Evolutionary conservation across 2,113 vertebrate species (phyloP).

Genomic region (Centrocercus urophasianus): DNA sequence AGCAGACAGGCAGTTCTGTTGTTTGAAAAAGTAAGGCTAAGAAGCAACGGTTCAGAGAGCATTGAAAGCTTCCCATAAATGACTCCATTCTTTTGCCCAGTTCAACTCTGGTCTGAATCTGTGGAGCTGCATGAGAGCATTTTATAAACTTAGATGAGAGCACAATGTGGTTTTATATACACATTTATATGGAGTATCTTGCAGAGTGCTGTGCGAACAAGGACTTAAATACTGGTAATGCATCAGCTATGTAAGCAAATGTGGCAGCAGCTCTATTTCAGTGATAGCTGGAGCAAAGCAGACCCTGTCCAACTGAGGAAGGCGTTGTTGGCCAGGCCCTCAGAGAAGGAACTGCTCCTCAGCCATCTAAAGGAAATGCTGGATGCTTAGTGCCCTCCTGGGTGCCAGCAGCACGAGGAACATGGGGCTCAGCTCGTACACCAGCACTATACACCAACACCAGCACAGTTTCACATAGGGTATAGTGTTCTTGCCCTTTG

Average conservation of each 20-base stretch:
- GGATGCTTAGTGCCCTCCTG: not conserved
- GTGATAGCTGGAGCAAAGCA: not conserved
- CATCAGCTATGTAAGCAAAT: slow-evolving; percentile 46
- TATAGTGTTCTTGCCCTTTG: not conserved
- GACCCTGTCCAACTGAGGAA: not conserved
- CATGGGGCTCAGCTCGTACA: not conserved
- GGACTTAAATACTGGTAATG: slow-evolving; percentile 12
- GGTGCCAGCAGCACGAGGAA: not conserved
- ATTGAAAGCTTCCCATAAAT: not conserved
- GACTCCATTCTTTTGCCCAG: not conserved
- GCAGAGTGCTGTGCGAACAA: not conserved
- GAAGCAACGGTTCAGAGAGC: not conserved
- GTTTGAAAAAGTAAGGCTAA: not conserved
- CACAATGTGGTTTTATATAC: not conserved
- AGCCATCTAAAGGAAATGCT: not conserved
- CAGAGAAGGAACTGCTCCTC: not conserved
- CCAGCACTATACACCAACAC: not conserved
- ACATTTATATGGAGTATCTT: slow-evolving; percentile 15
- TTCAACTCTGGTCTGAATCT: not conserved
- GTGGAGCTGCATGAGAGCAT: not conserved
- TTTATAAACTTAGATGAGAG: slow-evolving; percentile 15
- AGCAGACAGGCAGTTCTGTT: not conserved
- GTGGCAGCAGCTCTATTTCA: not conserved
- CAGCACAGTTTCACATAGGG: accelerated
- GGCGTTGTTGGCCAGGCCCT: not conserved